These are phyloP conservation scores for Baronia brevicornis DNA, from an alignment of 2,888 invertebrate genomes.

Conservation along the genomic window DNA sequence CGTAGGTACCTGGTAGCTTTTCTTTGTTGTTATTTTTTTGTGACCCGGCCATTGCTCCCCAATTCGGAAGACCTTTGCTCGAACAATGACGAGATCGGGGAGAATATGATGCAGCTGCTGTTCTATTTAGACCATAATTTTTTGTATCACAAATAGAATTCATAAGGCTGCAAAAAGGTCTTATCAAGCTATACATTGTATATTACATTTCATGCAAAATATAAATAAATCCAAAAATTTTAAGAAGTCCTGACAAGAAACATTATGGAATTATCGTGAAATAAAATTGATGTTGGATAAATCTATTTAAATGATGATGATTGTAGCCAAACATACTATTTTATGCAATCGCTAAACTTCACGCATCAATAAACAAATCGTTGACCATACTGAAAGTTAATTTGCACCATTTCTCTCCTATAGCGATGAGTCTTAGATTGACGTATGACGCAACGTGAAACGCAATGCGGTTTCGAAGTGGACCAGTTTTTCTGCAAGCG, in stretches of 20 bases:
- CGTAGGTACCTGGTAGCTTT: slow-evolving; percentile 60
- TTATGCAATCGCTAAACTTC: too few relatives aligned
- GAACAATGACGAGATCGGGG: slow-evolving; percentile 65
- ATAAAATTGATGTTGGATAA: too few relatives aligned
- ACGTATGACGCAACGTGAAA: slow-evolving; percentile 54
- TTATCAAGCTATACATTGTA: slow-evolving; percentile 7
- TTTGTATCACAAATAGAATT: slow-evolving; percentile 37
- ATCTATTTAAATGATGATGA: too few relatives aligned
- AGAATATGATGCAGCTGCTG: slow-evolving; percentile 69
- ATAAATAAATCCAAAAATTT: too few relatives aligned
- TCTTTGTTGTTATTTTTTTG: slow-evolving; percentile 50
- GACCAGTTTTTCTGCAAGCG: slow-evolving; percentile 56
- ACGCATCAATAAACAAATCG: too few relatives aligned
- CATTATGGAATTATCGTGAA: too few relatives aligned
- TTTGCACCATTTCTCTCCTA: slow-evolving; percentile 33
- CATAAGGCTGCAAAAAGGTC: slow-evolving; percentile 43
- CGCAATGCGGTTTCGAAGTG: slow-evolving; percentile 46
- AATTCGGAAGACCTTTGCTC: slow-evolving; percentile 63
- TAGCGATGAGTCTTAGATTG: slow-evolving; percentile 32
- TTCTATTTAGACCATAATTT: slow-evolving; percentile 53
- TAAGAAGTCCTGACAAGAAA: too few relatives aligned
- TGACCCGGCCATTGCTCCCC: slow-evolving; percentile 57
- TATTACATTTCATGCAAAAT: background rate
- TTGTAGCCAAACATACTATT: too few relatives aligned
- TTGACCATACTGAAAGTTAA: slow-evolving; percentile 36